These are phyloP conservation scores for Metallyticus violacea DNA, from an alignment of 2,888 invertebrate genomes.

Conservation along the genomic window DNA sequence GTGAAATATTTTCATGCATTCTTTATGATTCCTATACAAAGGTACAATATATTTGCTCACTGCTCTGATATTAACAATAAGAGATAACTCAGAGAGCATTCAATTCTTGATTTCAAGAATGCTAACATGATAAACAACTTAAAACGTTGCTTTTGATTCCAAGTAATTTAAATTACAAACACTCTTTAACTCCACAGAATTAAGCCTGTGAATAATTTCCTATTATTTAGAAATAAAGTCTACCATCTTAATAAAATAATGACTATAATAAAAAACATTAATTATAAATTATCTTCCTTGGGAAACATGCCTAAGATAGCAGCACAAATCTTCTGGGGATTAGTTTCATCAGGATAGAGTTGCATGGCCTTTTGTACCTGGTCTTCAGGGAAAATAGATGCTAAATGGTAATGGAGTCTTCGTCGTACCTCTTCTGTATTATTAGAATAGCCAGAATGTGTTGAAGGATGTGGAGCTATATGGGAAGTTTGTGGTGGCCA, in stretches of 20 bases:
- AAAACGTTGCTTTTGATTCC: background rate
- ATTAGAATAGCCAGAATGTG: slow-evolving; percentile 44
- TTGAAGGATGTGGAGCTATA: slow-evolving; percentile 37
- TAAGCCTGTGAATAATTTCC: background rate
- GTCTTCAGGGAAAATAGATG: slow-evolving; percentile 87
- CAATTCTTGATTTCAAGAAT: background rate
- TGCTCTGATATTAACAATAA: background rate
- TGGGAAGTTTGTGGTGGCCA: slow-evolving; percentile 24
- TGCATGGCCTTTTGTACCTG: slow-evolving; percentile 88
- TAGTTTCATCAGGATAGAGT: slow-evolving; percentile 82
- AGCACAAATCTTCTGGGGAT: slow-evolving; percentile 86
- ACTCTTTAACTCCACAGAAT: background rate
- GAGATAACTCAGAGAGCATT: background rate
- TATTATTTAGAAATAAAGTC: background rate
- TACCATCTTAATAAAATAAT: background rate
- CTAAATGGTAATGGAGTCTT: slow-evolving; percentile 80
- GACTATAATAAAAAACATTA: background rate
- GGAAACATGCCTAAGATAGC: slow-evolving; percentile 76
- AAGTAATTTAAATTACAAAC: background rate
- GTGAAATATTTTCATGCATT: background rate
- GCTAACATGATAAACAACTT: background rate
- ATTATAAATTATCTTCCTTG: background rate
- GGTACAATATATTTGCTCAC: background rate
- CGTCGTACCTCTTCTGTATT: slow-evolving; percentile 64
- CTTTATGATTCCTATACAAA: background rate